Evolutionary conservation across 2,797 vertebrate species (phyloP).

Genomic region (Sternotherus odoratus): DNA sequence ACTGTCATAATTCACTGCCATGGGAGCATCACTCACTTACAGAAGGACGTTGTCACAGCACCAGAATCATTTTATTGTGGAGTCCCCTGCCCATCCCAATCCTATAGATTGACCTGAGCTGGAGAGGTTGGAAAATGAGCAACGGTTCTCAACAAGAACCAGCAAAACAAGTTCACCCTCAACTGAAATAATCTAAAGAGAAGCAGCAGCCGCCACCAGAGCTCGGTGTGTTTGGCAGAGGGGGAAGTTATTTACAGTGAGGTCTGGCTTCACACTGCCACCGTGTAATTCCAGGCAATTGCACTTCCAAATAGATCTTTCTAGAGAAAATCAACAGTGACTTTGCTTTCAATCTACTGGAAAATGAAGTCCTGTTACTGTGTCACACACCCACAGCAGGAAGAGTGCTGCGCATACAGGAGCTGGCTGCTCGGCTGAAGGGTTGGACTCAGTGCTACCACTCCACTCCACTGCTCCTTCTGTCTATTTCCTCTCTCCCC

Average conservation of each 20-base stretch:
- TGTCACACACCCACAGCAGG: conserved; percentile 69
- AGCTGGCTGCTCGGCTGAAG: neutral
- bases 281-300: conserved; percentile 84
- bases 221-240: conserved; percentile 40
- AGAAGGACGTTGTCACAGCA: neutral
- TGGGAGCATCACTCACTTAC: neutral
- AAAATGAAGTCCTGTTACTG: conserved; percentile 80
- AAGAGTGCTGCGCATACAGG: neutral
- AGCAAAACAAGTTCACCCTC: conserved; percentile 9
- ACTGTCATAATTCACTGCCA: neutral
- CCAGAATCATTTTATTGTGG: conserved; percentile 16
- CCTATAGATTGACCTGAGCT: neutral
- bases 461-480: neutral
- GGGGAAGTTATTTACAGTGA: conserved; percentile 82
- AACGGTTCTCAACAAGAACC: conserved; percentile 27
- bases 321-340: conserved; percentile 77
- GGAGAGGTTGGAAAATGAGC: conserved; percentile 17
- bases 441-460: neutral
- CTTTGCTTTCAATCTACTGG: conserved; percentile 81
- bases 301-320: conserved; percentile 81
- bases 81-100: conserved; percentile 26
- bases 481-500: neutral
- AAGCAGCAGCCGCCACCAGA: conserved; percentile 14
- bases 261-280: conserved; percentile 75
- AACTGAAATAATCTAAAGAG: conserved; percentile 30